Percentiles rank a stretch among this genome's conserved stretches.
These are phyloP conservation scores for Aplysina aerophoba DNA, from an alignment of 37 sponge, comb jelly and placozoan species.

Conservation along the genomic window DNA sequence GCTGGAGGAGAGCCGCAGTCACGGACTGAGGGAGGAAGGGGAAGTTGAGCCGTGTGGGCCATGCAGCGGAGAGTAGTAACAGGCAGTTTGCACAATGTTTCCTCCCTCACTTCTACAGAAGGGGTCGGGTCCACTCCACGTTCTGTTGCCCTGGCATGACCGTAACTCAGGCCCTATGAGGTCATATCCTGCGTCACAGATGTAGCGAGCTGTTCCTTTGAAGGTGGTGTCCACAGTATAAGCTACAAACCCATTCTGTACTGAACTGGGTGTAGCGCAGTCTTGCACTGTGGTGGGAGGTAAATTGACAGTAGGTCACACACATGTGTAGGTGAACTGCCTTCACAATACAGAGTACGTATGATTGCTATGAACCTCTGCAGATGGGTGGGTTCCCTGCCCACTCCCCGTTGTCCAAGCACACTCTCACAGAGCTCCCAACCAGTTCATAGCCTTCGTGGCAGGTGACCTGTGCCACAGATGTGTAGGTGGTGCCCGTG, in stretches of 20 bases:
- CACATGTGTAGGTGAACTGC: not conserved
- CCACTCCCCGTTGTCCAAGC: conserved; percentile 11
- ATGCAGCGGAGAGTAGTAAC: no score
- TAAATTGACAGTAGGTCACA: not conserved
- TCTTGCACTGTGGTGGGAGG: not conserved
- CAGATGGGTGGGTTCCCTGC: not conserved
- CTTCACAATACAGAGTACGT: no score
- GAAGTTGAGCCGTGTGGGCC: no score
- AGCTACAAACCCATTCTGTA: no score
- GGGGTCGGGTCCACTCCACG: no score
- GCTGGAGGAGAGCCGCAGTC: conserved; percentile 4
- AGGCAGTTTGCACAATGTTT: no score
- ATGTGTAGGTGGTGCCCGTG: not conserved
- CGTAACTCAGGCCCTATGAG: no score
- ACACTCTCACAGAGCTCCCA: not conserved
- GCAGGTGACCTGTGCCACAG: conserved; percentile 20
- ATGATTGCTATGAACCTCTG: not conserved
- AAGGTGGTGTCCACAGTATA: no score
- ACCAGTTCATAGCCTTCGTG: not conserved
- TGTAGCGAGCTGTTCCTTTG: no score
- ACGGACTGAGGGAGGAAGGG: not conserved
- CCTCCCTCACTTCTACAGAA: no score
- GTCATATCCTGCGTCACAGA: no score
- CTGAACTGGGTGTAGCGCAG: not conserved
- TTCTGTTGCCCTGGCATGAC: no score